phyloP scores from a whole-genome alignment of 2,797 vertebrate species.

The Pipistrellus kuhlii region DNA sequence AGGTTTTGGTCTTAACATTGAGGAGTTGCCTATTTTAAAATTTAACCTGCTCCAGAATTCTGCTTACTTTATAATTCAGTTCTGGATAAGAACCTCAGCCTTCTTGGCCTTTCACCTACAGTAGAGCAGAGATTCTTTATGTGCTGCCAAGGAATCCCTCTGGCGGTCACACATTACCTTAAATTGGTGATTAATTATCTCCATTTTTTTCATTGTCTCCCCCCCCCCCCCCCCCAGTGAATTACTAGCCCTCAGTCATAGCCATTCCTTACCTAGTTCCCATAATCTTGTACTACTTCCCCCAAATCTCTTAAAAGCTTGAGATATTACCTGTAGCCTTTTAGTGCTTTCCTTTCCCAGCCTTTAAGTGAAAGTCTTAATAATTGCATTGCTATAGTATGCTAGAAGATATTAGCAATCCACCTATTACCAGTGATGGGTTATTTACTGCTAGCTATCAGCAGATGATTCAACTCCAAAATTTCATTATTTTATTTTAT shows the following conservation, averaged over 20 bases:
- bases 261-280: not conserved
- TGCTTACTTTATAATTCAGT: constrained; percentile 40
- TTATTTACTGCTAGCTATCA: not conserved
- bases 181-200: constrained; percentile 53
- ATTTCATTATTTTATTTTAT: not conserved
- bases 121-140: constrained; percentile 15
- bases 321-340: not conserved
- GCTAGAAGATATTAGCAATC: not conserved
- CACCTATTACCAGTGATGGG: no score
- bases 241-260: not conserved
- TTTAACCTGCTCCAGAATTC: not conserved
- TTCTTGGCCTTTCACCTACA: not conserved
- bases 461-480: not conserved
- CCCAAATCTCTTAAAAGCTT: not conserved
- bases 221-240: not conserved
- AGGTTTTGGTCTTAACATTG: not conserved
- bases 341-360: not conserved
- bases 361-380: not conserved
- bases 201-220: not conserved
- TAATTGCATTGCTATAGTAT: not conserved
- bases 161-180: constrained; percentile 31
- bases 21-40: not conserved
- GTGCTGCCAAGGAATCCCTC: not conserved
- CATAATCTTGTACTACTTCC: not conserved
- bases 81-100: not conserved